Evolutionary conservation across 1,140 invertebrate species (phyloP).

Genomic region (Drosophila cardini): DNA sequence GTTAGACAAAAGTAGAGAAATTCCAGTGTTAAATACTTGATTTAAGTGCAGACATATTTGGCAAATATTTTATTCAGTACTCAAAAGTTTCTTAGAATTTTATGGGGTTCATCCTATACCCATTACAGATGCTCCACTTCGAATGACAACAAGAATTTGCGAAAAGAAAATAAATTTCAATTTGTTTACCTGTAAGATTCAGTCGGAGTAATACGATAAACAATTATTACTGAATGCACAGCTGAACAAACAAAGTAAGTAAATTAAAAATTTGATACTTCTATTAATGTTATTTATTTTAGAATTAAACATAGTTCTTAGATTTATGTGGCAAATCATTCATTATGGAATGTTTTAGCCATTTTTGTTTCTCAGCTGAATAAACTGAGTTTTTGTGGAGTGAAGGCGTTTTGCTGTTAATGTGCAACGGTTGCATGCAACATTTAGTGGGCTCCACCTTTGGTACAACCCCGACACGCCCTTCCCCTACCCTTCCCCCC

Average conservation of each 20-base stretch:
- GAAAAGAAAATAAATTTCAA: neutral
- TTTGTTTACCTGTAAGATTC: constrained; percentile 21
- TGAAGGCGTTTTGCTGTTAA: constrained; percentile 66
- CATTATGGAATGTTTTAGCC: constrained; percentile 31
- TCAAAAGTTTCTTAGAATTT: too few relatives aligned
- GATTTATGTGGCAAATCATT: constrained; percentile 5
- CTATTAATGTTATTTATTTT: constrained; percentile 22
- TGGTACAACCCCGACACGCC: constrained; percentile 12
- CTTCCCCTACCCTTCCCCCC: neutral
- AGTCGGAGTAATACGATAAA: constrained; percentile 9
- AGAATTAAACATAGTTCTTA: neutral
- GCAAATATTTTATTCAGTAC: too few relatives aligned
- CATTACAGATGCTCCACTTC: neutral
- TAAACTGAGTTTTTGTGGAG: constrained; percentile 26
- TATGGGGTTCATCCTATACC: too few relatives aligned
- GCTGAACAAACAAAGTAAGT: constrained; percentile 22
- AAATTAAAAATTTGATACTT: constrained; percentile 8
- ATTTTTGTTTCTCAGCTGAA: constrained; percentile 30
- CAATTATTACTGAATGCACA: constrained; percentile 8
- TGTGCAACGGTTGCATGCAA: constrained; percentile 71
- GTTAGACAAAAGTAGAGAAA: too few relatives aligned
- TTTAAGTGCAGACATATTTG: too few relatives aligned
- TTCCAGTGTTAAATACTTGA: too few relatives aligned
- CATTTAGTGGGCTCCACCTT: constrained; percentile 72
- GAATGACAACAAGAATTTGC: neutral